Evolutionary conservation across 2,888 invertebrate genomes (phyloP), one percentile per base, ranked within the genome.

Genomic region (Petrolisthes manimaculis): DNA sequence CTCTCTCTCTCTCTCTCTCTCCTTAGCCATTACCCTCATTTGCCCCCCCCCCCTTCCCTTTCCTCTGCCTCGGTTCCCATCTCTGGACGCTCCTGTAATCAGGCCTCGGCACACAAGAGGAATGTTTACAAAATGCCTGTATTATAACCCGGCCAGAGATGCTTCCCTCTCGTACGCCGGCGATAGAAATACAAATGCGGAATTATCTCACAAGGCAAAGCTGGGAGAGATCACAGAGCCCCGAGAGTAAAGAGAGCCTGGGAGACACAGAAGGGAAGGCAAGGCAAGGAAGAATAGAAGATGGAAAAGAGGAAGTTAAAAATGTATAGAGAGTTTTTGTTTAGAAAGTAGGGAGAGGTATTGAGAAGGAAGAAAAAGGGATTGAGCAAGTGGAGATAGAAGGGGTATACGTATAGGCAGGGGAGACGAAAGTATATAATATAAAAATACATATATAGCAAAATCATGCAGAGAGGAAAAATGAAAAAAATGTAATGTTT

Each of bases 111-210:
- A 82, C 82, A 53, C 53, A 56, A 53, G 83, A 56, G 78, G 77
- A 56, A 74, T 83, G 85, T 85, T 85, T 79, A 85, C 85, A 85
- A 79, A 85, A 85, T 85, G 69, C 85, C 75, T 77, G 79, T 24
- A 79, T 79, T 79, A 85, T 85, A 79, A 55, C 77, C 77, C 69
- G 37, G 56, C 61, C 85, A 54, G 85, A 85, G 79, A 85, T 77
- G 77, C 85, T 51, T 79, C 69, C 79, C 71, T 85, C 85, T 85
- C 85, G 79, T 79, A 79, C 85, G 79, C 85, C 54, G 51, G 69
- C 85, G 85, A 85, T 85, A 85, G 78, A 85, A 85, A 79, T 85
- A 85, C 85, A 85, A 85, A 85, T 85, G 85, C 53, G 85, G 79
- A 71, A 85, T 85, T 85, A 85, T 85, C 79, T 69, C 69, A 21